Conservation (phyloP, 2,113 vertebrate genomes). For the Pangasianodon hypophthalmus region DNA sequence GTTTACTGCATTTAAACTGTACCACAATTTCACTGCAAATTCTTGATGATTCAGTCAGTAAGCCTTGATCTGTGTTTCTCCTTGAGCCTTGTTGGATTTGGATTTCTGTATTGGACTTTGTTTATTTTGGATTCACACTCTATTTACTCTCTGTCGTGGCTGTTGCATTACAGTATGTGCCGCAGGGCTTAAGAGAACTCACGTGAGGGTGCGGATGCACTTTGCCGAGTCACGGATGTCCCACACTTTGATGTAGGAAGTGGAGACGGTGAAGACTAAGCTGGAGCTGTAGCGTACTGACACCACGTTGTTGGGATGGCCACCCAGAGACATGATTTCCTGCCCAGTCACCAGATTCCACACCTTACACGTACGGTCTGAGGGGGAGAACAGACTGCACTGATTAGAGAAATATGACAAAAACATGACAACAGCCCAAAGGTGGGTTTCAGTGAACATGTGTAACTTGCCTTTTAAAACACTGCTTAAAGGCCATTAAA, state of each 20-base stretch:
- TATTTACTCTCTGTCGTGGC: not conserved
- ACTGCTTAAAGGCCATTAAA: not conserved
- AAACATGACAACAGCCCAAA: not conserved
- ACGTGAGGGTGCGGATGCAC: conserved; percentile 93
- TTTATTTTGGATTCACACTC: not conserved
- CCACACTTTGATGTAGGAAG: conserved; percentile 97
- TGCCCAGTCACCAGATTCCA: conserved; percentile 99
- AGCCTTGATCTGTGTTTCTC: not conserved
- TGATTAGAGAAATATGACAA: not conserved
- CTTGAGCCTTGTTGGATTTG: not conserved
- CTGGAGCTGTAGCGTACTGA: conserved; percentile 95
- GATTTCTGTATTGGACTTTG: not conserved
- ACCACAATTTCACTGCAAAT: not conserved
- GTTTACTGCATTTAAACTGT: not conserved
- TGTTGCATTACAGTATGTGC: not conserved
- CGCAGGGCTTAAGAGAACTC: conserved; percentile 66
- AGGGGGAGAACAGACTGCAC: not conserved
- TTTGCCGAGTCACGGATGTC: conserved; percentile 97
- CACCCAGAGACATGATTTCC: conserved; percentile 91
- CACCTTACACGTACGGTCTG: conserved; percentile 97
- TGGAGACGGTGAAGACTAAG: conserved; percentile 95
- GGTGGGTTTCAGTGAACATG: not conserved
- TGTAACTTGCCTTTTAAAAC: not conserved
- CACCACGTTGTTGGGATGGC: conserved; percentile 89
- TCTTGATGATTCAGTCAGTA: not conserved